Evolutionary conservation across 1,140 invertebrate species (phyloP).

Genomic region (Cephus cinctus): DNA sequence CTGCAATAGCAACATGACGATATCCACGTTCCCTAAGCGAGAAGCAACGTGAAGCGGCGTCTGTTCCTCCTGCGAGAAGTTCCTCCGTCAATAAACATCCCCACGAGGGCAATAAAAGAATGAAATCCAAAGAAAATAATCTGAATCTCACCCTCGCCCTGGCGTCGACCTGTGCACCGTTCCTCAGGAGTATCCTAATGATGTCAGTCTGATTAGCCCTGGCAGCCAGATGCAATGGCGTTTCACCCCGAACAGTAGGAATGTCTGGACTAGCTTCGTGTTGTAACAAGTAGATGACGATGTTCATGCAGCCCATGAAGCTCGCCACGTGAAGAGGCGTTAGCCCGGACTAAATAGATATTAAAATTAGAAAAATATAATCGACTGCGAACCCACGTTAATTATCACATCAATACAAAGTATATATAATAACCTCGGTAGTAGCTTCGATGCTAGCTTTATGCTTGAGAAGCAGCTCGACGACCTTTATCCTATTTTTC

Average conservation of each 20-base stretch:
- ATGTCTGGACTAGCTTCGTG: constrained; percentile 93
- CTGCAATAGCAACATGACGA: constrained; percentile 86
- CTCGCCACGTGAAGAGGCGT: constrained; percentile 97
- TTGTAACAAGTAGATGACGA: constrained; percentile 94
- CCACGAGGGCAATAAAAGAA: constrained; percentile 1
- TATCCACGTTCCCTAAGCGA: constrained; percentile 89
- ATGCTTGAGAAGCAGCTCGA: constrained; percentile 94
- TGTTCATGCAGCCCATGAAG: constrained; percentile 99
- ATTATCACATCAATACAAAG: no score
- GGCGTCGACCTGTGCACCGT: constrained; percentile 95
- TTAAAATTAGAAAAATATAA: constrained; percentile 7
- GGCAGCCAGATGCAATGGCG: constrained; percentile 94
- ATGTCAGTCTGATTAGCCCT: constrained; percentile 96
- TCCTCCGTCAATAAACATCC: constrained; percentile 1
- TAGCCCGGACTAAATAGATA: constrained; percentile 71
- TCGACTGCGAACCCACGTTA: not conserved
- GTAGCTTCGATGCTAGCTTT: constrained; percentile 88
- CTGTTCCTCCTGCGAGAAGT: constrained; percentile 73
- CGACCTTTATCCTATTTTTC: constrained; percentile 96
- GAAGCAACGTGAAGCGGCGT: constrained; percentile 93
- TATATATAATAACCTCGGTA: constrained; percentile 65
- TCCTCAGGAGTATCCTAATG: constrained; percentile 91
- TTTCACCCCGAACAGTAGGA: constrained; percentile 94
- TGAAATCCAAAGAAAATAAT: constrained; percentile 2
- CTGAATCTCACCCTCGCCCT: constrained; percentile 70